Evolutionary conservation across 2,888 invertebrate genomes (phyloP), one percentile per base, ranked within the genome.

Genomic region (Habrosyne pyritoides): DNA sequence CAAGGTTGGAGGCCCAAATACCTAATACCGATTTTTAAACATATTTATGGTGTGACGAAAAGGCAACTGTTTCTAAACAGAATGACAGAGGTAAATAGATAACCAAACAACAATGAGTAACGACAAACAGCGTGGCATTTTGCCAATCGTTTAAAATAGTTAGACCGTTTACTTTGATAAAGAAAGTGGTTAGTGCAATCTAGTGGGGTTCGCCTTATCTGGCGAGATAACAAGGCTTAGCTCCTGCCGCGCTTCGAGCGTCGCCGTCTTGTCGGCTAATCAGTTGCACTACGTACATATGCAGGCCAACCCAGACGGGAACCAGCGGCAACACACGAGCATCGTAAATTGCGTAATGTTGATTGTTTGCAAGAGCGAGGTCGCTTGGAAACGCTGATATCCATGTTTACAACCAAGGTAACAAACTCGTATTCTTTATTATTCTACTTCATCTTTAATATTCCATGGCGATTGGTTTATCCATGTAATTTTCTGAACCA

Each of bases 101-200:
- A 36, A 36, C 14, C 1, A 14, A 36, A 36, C 36, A 63, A 64
- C 57, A 59, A 59, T 57, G 59, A 60, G 59, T 62, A 54, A 51
- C 49, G 47, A 24, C 53, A 21, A 46, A 33, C 42, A 53, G 56
- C 46, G 66, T 71, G 69, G 71, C 69, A 56, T 52, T 63, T 54
- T 56, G 67, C 71, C 75, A 76, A 64, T 61, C 56, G 59, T 63
- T 75, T 54, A 51, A 54, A 56, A 55, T 36, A 14, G 42, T 60
- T 54, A 46, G 56, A 48, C 36, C 69, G 71, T 77, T 74, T 71
- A 66, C 63, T 65, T 63, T 71, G 77, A 78, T 80, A 78, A 74
- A 73, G 71, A 71, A 73, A 77, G 66, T 72, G 63, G 69, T 69
- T 63, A 66, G 60, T 73, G 55, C 63, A 69, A 77, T 74, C 65